Evolutionary conservation across 2,797 vertebrate species (phyloP).

Genomic region (Catharus ustulatus): DNA sequence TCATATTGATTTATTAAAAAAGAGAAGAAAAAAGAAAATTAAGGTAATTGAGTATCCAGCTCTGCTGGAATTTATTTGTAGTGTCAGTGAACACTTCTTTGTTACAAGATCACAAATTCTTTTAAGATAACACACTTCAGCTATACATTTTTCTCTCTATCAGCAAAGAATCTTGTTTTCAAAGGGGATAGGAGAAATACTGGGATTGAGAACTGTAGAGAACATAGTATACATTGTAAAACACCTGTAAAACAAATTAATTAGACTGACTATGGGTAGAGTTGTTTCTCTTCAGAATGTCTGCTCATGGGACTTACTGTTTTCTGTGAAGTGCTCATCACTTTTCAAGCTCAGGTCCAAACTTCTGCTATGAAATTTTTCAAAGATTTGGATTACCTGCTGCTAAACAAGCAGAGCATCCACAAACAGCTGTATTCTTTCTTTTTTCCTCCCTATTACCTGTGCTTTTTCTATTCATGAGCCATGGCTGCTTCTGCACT

Average conservation of each 20-base stretch:
- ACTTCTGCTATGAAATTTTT: conserved; percentile 21
- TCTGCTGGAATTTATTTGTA: conserved; percentile 54
- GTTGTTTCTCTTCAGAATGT: neutral
- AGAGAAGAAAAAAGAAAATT: conserved; percentile 11
- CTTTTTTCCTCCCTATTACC: neutral
- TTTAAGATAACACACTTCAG: conserved; percentile 27
- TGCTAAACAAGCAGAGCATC: conserved; percentile 8
- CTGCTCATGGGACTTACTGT: neutral
- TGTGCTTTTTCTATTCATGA: neutral
- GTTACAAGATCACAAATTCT: conserved; percentile 49
- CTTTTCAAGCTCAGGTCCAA: neutral
- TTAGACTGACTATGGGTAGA: neutral
- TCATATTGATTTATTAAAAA: conserved; percentile 54
- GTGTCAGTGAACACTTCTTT: conserved; percentile 30
- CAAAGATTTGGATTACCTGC: neutral
- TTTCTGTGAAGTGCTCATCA: conserved; percentile 8
- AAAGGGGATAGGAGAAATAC: neutral
- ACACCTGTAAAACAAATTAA: conserved; percentile 28
- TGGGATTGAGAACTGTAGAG: neutral
- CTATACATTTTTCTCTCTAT: conserved; percentile 6
- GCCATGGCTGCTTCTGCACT: neutral
- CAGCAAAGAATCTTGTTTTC: conserved; percentile 27
- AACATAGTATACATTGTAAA: conserved; percentile 9
- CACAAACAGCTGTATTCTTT: neutral
- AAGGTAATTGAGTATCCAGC: neutral